A percentile compares a stretch with the other conserved stretches of the same genome.
Evolutionary conservation across 2,797 vertebrate species (phyloP).

Genomic region (Phoebastria nigripes): DNA sequence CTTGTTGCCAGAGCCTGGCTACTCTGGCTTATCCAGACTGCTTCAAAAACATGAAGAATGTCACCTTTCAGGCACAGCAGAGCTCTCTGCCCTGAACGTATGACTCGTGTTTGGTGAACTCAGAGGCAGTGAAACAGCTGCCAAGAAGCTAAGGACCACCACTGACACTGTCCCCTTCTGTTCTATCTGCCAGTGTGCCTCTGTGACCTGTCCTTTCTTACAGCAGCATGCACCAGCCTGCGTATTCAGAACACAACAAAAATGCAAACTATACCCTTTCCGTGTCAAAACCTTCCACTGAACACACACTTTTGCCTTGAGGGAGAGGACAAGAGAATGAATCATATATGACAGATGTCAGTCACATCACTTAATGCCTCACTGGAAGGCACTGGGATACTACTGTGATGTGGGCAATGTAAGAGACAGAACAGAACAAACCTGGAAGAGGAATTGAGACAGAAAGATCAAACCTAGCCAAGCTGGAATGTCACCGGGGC

Average conservation of each 20-base stretch:
- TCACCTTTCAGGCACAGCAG: not conserved
- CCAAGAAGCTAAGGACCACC: not conserved
- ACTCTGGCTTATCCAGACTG: not conserved
- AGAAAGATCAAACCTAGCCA: constrained; percentile 8
- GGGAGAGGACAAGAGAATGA: not conserved
- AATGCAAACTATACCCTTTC: not conserved
- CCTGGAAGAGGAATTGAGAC: not conserved
- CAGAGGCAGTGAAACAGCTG: not conserved
- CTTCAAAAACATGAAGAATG: not conserved
- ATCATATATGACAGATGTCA: constrained; percentile 35
- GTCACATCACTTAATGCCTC: constrained; percentile 48
- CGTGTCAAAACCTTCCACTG: not conserved
- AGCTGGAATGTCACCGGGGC: not conserved
- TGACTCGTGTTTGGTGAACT: not conserved
- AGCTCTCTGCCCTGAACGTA: not conserved
- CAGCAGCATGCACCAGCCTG: not conserved
- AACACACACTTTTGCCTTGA: not conserved
- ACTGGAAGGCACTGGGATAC: not conserved
- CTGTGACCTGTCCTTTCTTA: not conserved
- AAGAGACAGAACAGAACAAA: not conserved
- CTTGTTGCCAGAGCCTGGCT: not conserved
- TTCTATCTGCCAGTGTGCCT: not conserved
- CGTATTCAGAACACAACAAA: not conserved
- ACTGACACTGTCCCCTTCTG: not conserved
- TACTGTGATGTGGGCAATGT: not conserved